Conservation (phyloP, 2,888 invertebrate species). For the Hyposoter didymator region DNA sequence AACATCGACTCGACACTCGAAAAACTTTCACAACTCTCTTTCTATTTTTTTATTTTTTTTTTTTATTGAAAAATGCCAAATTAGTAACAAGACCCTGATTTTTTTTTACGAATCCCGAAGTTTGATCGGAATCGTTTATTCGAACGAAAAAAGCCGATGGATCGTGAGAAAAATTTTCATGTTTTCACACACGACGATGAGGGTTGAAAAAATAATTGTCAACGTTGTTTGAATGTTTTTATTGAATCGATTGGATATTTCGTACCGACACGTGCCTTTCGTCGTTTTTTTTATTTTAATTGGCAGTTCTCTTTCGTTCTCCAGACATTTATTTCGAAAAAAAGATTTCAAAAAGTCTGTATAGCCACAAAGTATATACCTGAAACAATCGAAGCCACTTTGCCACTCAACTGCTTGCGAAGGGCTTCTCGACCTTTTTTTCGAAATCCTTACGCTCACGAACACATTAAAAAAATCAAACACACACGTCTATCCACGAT, state of each 20-base stretch:
- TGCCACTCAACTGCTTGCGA: slow-evolving; percentile 31
- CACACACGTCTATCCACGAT: slow-evolving; percentile 15
- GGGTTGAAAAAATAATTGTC: too few species aligned
- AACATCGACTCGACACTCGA: slow-evolving; percentile 25
- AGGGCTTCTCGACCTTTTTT: slow-evolving; percentile 36
- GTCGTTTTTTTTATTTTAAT: not conserved
- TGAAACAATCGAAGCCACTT: slow-evolving; percentile 62
- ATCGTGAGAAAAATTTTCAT: too few species aligned
- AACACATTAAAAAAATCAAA: not conserved
- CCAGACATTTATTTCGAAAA: not conserved
- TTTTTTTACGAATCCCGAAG: slow-evolving; percentile 7
- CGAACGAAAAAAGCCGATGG: not conserved
- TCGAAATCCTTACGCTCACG: not conserved
- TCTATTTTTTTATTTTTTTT: not conserved
- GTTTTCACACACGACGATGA: too few species aligned
- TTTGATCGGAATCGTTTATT: not conserved
- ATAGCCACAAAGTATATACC: slow-evolving; percentile 35
- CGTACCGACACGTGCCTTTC: too few species aligned
- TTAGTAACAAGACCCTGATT: not conserved
- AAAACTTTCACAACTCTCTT: slow-evolving; percentile 12
- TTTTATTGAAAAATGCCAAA: not conserved
- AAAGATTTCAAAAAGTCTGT: slow-evolving; percentile 4
- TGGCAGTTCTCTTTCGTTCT: not conserved
- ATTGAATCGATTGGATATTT: too few species aligned
- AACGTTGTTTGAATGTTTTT: too few species aligned